Base-by-base conservation (phyloP, 2,888 invertebrate species). In the Machimus atricapillus region DNA sequence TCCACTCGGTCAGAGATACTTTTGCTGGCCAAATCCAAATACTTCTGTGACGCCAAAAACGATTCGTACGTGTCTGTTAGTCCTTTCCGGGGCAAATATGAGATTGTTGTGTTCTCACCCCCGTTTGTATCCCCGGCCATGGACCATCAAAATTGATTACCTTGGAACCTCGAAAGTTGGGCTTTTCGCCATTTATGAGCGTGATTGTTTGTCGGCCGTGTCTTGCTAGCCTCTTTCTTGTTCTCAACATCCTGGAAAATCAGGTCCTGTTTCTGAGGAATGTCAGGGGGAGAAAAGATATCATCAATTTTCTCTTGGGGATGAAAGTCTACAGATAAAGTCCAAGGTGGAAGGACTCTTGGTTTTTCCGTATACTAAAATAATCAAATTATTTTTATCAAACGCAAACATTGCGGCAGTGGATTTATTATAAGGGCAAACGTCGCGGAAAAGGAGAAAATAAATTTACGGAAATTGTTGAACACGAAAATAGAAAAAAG, bases 351-450 rank as follows among this genome's bases (percentile, higher is more conserved):
- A 23, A n/a, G 7, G 12, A 37, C 46, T 81, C 16, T 8, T 82
- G 52, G 9, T 31, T 79, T 27, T 31, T 1, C n/a, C 7, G 73
- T 31, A n/a, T 83, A 83, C 34, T 37, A 19, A 85, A 85, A 85
- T 85, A 85, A 85, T 85, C 85, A 85, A 85, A 85, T 85, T 46
- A 85, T 85, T 85, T 34, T 85, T 74, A 74, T 85, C 85, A 85
- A 74, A 74, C 46, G 31, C 16, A 74, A 85, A 85, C 85, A 85
- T 85, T 46, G 73, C 74, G 73, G 85, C 74, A 46, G 85, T 85
- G 27, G 46, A 74, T 85, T 43, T 85, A 85, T 74, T 85, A 85
- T 43, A 16, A n/a, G 46, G 74, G n/a, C 46, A n/a, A 43, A 46
- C n/a, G 43, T 31, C 37, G 16, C 7, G 19, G 23, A 74, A 37